Conservation (phyloP, 2,888 invertebrate genomes). For the Diaperis boleti region DNA sequence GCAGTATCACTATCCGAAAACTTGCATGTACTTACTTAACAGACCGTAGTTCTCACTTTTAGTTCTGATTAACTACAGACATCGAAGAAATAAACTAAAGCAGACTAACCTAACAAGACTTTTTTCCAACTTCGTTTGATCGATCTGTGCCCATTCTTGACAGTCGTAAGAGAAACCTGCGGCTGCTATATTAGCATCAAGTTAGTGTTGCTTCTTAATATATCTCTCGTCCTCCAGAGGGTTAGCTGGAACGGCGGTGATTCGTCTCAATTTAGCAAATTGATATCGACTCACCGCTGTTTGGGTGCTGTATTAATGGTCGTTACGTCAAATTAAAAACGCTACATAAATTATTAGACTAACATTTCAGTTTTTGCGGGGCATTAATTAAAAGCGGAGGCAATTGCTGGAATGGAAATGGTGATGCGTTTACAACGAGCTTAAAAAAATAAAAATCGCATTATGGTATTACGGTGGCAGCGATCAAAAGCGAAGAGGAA, state of each 20-base stretch:
- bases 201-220: slow-evolving; percentile 48
- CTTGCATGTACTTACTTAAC: no score
- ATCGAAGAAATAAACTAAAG: no score
- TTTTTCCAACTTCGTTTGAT: background rate
- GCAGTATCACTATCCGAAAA: no score
- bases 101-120: background rate
- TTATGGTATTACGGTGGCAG: no score
- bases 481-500: no score
- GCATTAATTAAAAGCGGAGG: slow-evolving; percentile 13
- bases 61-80: no score
- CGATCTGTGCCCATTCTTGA: slow-evolving; percentile 36
- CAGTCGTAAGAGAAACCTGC: slow-evolving; percentile 37
- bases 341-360: slow-evolving; percentile 27
- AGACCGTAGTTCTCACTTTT: no score
- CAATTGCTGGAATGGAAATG: background rate
- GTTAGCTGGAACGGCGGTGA: slow-evolving; percentile 43
- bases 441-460: no score
- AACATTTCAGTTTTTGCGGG: slow-evolving; percentile 9
- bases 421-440: no score
- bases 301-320: slow-evolving; percentile 41
- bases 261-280: slow-evolving; percentile 56
- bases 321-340: slow-evolving; percentile 45
- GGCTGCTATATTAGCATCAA: slow-evolving; percentile 48
- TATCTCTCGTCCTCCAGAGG: slow-evolving; percentile 43
- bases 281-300: slow-evolving; percentile 51